These are phyloP conservation scores for Nomada hirtipes DNA, from an alignment of 2,888 invertebrate species.

Conservation along the genomic window DNA sequence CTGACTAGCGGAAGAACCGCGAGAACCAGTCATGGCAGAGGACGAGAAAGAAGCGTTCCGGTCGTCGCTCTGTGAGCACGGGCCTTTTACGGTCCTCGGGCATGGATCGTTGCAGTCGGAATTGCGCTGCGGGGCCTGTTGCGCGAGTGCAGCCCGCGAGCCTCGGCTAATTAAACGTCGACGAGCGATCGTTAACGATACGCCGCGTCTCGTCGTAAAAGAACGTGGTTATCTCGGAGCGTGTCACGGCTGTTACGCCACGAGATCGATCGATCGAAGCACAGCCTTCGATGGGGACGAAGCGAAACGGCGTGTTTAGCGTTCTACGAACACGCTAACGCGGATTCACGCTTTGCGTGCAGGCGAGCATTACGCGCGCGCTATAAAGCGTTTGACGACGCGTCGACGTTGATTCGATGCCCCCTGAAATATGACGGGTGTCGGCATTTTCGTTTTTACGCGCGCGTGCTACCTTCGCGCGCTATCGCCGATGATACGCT, in stretches of 20 bases:
- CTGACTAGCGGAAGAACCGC: neutral
- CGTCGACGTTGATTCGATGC: conserved; percentile 48
- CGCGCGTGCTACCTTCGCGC: conserved; percentile 18
- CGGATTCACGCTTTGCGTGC: neutral
- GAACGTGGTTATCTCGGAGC: conserved; percentile 69
- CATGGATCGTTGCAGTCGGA: conserved; percentile 67
- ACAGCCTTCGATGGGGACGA: conserved; percentile 33
- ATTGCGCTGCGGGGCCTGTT: conserved; percentile 68
- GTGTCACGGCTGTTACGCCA: conserved; percentile 69
- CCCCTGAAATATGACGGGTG: conserved; percentile 52
- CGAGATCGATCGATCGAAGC: conserved; percentile 66
- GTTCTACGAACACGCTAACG: neutral
- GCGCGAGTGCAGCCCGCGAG: conserved; percentile 66
- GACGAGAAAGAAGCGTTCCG: conserved; percentile 55
- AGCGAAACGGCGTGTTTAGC: conserved; percentile 16
- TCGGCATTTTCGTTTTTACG: conserved; percentile 52
- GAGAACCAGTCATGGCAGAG: conserved; percentile 18
- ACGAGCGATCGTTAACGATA: conserved; percentile 74
- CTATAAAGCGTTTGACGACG: conserved; percentile 37
- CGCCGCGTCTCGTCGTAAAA: conserved; percentile 73
- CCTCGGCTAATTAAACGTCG: conserved; percentile 73
- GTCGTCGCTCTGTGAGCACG: conserved; percentile 34
- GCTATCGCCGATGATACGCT: conserved; percentile 19
- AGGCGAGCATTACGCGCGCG: neutral
- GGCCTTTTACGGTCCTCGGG: conserved; percentile 68